phyloP scores from a whole-genome alignment of 2,113 vertebrate species.

The Sisor rabdophorus region DNA sequence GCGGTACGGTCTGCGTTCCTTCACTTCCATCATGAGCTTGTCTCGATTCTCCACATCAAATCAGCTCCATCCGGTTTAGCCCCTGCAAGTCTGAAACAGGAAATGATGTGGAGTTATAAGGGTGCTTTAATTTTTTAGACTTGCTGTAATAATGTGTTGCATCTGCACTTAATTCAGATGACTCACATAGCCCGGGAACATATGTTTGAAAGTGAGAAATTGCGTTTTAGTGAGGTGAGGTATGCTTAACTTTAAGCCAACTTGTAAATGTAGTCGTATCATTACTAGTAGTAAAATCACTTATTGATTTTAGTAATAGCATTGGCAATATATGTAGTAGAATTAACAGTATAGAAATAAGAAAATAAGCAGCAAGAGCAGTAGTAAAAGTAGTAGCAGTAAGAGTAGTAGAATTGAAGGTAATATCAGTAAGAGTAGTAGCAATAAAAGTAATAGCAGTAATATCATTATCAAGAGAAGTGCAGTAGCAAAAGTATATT shows the following conservation, averaged over 20 bases:
- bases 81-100: conserved; percentile 64
- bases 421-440: too few relatives aligned
- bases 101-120: not conserved
- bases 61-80: conserved; percentile 58
- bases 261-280: too few relatives aligned
- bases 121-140: not conserved
- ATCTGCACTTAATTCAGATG: not conserved
- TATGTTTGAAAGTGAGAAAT: conserved; percentile 2
- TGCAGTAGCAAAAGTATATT: too few relatives aligned
- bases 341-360: too few relatives aligned
- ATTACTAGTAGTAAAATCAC: too few relatives aligned
- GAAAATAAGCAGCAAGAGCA: too few relatives aligned
- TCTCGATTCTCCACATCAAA: conserved; percentile 77
- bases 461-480: too few relatives aligned
- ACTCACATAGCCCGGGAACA: not conserved
- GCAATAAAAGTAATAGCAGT: too few relatives aligned
- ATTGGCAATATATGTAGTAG: too few relatives aligned
- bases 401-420: too few relatives aligned
- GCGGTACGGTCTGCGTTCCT: conserved; percentile 93
- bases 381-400: too few relatives aligned
- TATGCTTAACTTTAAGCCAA: not conserved
- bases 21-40: conserved; percentile 88
- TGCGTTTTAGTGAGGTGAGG: not conserved
- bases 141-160: conserved; percentile 1
- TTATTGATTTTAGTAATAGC: too few relatives aligned